These are phyloP conservation scores for Xerus rutilus DNA, from an alignment of 2,797 vertebrate genomes.

Conservation along the genomic window DNA sequence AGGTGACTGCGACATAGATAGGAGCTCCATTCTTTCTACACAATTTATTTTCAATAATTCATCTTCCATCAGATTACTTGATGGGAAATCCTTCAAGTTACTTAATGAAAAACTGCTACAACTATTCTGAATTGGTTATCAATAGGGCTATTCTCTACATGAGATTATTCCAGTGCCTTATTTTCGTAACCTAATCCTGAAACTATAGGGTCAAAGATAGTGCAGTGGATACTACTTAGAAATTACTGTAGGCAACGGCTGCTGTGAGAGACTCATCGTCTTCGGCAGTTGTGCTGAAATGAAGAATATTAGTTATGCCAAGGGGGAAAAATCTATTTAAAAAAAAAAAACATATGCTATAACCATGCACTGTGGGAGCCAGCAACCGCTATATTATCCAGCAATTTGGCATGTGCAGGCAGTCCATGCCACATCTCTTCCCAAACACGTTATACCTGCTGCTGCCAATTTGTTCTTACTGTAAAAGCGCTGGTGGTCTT, in stretches of 20 bases:
- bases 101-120: slow-evolving; percentile 54
- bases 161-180: not conserved
- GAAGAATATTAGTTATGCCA: not conserved
- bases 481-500: not conserved
- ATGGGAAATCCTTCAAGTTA: slow-evolving; percentile 60
- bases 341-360: not conserved
- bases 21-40: slow-evolving; percentile 9
- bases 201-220: not conserved
- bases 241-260: not conserved
- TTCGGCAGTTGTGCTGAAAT: slow-evolving; percentile 36
- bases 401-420: not conserved
- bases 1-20: not conserved
- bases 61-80: slow-evolving; percentile 67
- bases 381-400: not conserved
- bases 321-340: not conserved
- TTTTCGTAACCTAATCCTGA: not conserved
- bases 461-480: not conserved
- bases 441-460: not conserved
- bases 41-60: slow-evolving; percentile 56
- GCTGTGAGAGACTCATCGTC: not conserved
- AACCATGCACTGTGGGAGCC: not conserved
- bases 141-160: not conserved
- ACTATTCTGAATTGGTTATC: not conserved
- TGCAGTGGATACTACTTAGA: not conserved
- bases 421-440: not conserved